phyloP scores from a whole-genome alignment of 2,888 invertebrate species.

The Melanostoma mellinum region DNA sequence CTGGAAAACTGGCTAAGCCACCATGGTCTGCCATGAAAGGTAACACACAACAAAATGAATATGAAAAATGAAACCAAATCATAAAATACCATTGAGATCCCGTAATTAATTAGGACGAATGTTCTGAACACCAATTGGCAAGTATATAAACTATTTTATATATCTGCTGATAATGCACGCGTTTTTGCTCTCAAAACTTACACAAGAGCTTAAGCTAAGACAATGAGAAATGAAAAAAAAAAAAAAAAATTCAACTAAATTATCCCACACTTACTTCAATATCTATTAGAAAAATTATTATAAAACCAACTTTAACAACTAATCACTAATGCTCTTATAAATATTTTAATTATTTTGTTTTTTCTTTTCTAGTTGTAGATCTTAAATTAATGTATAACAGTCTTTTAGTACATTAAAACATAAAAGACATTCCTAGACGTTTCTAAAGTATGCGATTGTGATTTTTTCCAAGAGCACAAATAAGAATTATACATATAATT shows the following conservation, averaged over 20 bases:
- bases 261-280: slow-evolving; percentile 31
- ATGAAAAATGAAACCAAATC: too few relatives aligned
- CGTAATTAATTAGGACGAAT: too few relatives aligned
- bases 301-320: slow-evolving; percentile 72
- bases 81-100: too few relatives aligned
- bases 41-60: too few relatives aligned
- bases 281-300: slow-evolving; percentile 44
- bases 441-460: slow-evolving; percentile 15
- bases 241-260: slow-evolving; percentile 58
- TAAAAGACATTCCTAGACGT: slow-evolving; percentile 73
- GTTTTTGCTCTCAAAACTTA: not conserved
- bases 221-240: not conserved
- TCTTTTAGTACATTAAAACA: slow-evolving; percentile 80
- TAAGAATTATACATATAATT: slow-evolving; percentile 33
- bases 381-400: slow-evolving; percentile 79
- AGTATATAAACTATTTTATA: too few relatives aligned
- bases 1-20: too few relatives aligned
- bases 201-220: not conserved
- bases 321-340: slow-evolving; percentile 57
- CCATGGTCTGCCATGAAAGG: too few relatives aligned
- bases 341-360: slow-evolving; percentile 16
- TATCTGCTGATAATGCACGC: not conserved
- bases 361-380: slow-evolving; percentile 45
- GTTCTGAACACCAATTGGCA: too few relatives aligned
- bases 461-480: slow-evolving; percentile 42